Conservation (phyloP, 2,113 vertebrate genomes). For the Quiscalus mexicanus region DNA sequence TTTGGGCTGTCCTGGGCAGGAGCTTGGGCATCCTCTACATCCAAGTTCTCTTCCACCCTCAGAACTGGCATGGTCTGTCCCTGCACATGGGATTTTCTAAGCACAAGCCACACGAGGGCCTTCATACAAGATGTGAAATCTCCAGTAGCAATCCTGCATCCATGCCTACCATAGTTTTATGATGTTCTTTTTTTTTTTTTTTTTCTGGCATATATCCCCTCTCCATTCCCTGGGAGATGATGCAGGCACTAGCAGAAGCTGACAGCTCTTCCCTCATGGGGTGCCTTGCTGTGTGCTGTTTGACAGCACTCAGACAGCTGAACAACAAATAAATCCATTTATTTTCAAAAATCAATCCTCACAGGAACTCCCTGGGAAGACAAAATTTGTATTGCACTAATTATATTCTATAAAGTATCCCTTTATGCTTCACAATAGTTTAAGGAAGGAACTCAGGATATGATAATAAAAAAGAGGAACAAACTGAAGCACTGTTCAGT, state of each 20-base stretch:
- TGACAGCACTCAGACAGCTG: background rate
- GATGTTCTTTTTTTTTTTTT: background rate
- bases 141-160: background rate
- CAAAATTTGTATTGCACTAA: background rate
- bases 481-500: background rate
- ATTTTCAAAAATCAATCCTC: conserved; percentile 13
- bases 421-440: background rate
- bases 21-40: background rate
- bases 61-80: background rate
- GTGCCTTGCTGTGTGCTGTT: background rate
- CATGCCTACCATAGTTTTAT: rapidly evolving
- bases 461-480: background rate
- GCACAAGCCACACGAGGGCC: background rate
- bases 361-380: background rate
- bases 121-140: background rate
- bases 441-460: background rate
- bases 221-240: background rate
- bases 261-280: background rate
- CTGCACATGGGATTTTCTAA: background rate
- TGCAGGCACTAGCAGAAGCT: background rate
- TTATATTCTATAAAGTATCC: background rate
- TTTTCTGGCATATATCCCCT: background rate
- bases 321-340: conserved; percentile 6
- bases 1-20: background rate
- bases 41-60: background rate